A percentile compares a stretch with the other conserved stretches of the same genome.
These are phyloP conservation scores for Augiades crinisus DNA, from an alignment of 2,888 invertebrate genomes.

Conservation along the genomic window DNA sequence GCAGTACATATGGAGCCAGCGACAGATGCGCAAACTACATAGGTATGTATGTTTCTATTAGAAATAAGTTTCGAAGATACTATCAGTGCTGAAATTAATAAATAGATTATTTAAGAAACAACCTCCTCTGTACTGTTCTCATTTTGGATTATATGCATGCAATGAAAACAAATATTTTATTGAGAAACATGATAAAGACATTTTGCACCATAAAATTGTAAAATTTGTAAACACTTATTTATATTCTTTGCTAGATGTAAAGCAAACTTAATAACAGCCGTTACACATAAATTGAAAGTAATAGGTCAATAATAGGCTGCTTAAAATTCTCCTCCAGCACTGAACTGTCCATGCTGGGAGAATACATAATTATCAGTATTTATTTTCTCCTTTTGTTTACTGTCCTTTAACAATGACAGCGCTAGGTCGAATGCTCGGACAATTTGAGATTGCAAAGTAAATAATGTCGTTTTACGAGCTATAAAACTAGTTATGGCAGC, in stretches of 20 bases:
- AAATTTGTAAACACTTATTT: no score
- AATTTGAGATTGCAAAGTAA: conserved; percentile 25
- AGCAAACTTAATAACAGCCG: neutral
- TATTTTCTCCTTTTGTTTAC: conserved; percentile 24
- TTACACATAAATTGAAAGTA: neutral
- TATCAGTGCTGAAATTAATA: no score
- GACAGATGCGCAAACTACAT: no score
- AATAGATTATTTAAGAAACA: no score
- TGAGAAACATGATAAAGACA: no score
- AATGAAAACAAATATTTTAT: no score
- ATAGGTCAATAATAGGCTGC: conserved; percentile 4
- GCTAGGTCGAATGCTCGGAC: conserved; percentile 19
- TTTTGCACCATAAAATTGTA: no score
- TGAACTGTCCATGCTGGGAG: neutral
- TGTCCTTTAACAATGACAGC: conserved; percentile 21
- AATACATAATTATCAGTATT: conserved; percentile 21
- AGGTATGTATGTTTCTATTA: no score
- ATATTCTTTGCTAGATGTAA: neutral
- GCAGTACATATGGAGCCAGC: no score
- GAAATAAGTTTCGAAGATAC: no score
- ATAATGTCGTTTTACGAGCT: conserved; percentile 24
- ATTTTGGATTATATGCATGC: no score
- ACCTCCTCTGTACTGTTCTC: no score
- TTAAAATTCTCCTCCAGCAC: conserved; percentile 9
- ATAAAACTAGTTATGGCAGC: conserved; percentile 19